Percentiles rank a stretch among this genome's conserved stretches.
These are phyloP conservation scores for Silurus aristotelis DNA, from an alignment of 2,797 vertebrate genomes.

Conservation along the genomic window DNA sequence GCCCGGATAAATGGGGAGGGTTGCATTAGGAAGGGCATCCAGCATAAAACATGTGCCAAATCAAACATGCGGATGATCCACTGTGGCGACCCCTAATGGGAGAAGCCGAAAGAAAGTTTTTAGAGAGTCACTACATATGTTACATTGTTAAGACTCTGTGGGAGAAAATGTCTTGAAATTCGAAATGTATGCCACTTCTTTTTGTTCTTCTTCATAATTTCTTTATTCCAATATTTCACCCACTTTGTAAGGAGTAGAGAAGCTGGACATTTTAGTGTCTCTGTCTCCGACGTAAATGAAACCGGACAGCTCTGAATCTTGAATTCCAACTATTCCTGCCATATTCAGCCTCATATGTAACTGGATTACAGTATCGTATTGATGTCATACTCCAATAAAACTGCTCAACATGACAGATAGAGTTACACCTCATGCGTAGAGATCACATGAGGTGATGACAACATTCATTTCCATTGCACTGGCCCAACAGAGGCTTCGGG, in stretches of 20 bases:
- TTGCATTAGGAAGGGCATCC: no score
- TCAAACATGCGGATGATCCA: no score
- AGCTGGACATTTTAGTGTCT: neutral
- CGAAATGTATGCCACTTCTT: neutral
- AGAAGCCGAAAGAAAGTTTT: no score
- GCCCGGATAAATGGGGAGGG: no score
- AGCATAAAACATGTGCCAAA: no score
- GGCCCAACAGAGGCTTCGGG: neutral
- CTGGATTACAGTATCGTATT: neutral
- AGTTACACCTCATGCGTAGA: conserved; percentile 6
- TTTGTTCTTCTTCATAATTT: no score
- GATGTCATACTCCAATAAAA: neutral
- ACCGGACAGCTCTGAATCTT: conserved; percentile 9
- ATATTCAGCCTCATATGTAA: conserved; percentile 28
- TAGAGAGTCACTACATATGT: neutral
- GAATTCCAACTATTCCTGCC: conserved; percentile 11
- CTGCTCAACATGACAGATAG: neutral
- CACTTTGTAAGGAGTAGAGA: neutral
- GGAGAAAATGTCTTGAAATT: neutral
- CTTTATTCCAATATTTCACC: neutral
- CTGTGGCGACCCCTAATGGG: no score
- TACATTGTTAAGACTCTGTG: neutral
- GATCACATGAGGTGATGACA: conserved; percentile 22
- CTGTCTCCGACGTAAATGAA: conserved; percentile 2
- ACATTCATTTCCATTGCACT: conserved; percentile 26